Evolutionary conservation across 1,140 invertebrate genomes (phyloP).

Genomic region (Luehdorfia chinensis): DNA sequence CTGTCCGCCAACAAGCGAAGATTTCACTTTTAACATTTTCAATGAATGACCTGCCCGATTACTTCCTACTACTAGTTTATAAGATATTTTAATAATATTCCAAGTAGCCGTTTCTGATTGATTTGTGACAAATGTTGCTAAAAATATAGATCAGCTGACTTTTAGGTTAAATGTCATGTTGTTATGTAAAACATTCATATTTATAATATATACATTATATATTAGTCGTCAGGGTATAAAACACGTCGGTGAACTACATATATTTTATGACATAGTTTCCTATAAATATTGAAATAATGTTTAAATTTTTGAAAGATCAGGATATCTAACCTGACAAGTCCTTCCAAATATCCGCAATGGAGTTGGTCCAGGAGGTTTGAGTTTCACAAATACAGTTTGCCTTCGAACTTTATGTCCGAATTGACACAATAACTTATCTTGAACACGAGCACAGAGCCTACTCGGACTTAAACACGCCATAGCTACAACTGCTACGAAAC

Average conservation of each 20-base stretch:
- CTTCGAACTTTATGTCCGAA: conserved; percentile 81
- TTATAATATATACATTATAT: too few relatives aligned
- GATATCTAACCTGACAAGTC: conserved; percentile 75
- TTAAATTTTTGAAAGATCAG: too few relatives aligned
- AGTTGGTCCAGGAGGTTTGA: conserved; percentile 78
- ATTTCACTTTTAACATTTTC: conserved; percentile 68
- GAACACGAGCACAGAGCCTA: conserved; percentile 86
- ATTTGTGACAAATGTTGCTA: too few relatives aligned
- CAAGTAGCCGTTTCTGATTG: too few relatives aligned
- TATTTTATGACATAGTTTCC: too few relatives aligned
- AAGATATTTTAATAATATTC: background rate
- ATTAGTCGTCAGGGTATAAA: too few relatives aligned
- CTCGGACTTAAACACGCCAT: conserved; percentile 87
- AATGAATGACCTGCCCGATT: conserved; percentile 27
- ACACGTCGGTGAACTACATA: too few relatives aligned
- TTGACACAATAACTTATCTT: conserved; percentile 86
- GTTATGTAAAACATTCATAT: conserved; percentile 63
- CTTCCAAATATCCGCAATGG: conserved; percentile 75
- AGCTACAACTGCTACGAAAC: conserved; percentile 82
- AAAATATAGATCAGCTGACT: conserved; percentile 61
- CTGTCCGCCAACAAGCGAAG: conserved; percentile 43
- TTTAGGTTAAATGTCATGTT: conserved; percentile 66
- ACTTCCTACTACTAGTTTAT: background rate
- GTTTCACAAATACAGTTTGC: conserved; percentile 81
- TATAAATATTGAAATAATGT: too few relatives aligned